Conservation (phyloP, 1,140 invertebrate genomes). For the Achroia grisella region DNA sequence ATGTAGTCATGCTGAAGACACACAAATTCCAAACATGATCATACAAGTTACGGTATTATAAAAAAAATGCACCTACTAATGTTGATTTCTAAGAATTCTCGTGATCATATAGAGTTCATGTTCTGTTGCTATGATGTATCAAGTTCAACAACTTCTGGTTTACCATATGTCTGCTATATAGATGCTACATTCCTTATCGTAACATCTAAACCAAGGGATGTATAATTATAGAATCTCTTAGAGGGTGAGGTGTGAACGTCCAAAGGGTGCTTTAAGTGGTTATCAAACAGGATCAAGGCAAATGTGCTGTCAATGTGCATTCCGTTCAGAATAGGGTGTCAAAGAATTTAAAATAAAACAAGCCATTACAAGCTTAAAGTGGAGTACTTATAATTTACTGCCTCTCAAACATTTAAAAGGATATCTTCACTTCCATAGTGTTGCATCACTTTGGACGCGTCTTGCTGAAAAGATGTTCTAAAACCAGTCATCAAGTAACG, state of each 20-base stretch:
- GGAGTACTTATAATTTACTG: not conserved
- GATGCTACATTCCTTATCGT: constrained; percentile 26
- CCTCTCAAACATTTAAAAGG: no score
- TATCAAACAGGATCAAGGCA: constrained; percentile 19
- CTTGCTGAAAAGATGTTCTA: no score
- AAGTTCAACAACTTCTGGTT: not conserved
- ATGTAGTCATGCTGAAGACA: no score
- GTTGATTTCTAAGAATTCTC: no score
- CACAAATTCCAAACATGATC: not conserved
- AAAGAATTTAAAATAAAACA: no score
- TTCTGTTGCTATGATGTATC: no score
- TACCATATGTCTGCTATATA: not conserved
- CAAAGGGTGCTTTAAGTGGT: constrained; percentile 2
- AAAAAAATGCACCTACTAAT: no score
- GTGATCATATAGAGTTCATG: no score
- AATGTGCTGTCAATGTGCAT: constrained; percentile 25
- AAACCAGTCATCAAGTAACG: no score
- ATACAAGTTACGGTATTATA: no score
- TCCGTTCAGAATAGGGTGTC: no score
- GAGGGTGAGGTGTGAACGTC: constrained; percentile 22
- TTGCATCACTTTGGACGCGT: not conserved
- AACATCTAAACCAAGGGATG: constrained; percentile 24
- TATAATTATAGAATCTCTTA: constrained; percentile 29
- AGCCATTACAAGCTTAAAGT: not conserved
- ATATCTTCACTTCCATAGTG: no score